Evolutionary conservation across 2,888 invertebrate species (phyloP), one percentile per base, ranked within the genome.

Genomic region (Beris morrisii): DNA sequence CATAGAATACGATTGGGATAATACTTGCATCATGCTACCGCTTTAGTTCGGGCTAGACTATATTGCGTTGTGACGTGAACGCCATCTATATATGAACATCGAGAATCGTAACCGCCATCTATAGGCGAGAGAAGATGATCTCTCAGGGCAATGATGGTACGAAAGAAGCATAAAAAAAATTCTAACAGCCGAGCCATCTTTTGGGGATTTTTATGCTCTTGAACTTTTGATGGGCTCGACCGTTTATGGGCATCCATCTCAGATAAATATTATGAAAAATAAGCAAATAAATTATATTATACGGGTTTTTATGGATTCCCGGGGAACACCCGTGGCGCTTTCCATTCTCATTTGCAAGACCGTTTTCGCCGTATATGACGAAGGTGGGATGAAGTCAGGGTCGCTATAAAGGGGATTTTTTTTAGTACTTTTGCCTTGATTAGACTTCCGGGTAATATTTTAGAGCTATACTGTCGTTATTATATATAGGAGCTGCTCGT

Each of bases 251-350:
- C 61, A 50, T 65, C 64, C 68, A 68, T 66, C 64, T 66, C 50
- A 64, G 68, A 68, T 68, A 68, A 68, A 68, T 68, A 68, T 68
- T 68, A 68, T 68, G 68, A 68, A 68, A 68, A 68, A 68, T 68
- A 68, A 68, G 68, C 68, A 68, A 68, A 68, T 68, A 68, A 68
- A 68, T 68, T 66, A 68, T 68, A 66, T 66, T 64, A 66, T 66
- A 64, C 66, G 58, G 63, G 63, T 68, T 66, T 68, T 64, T 64
- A 64, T 64, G 64, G 55, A 54, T 64, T 38, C 54, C 54, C 50
- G 22, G 61, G 43, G 61, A 61, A 50, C 61, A 50, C 61, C 61
- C 61, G 61, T 52, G 38, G 61, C 61, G 61, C 61, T 61, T 61
- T 50, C 22, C 50, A 50, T 61, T 61, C 61, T 61, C 61, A 61